These are phyloP conservation scores for Desmodus rotundus DNA, from an alignment of 2,113 vertebrate genomes.

Conservation along the genomic window DNA sequence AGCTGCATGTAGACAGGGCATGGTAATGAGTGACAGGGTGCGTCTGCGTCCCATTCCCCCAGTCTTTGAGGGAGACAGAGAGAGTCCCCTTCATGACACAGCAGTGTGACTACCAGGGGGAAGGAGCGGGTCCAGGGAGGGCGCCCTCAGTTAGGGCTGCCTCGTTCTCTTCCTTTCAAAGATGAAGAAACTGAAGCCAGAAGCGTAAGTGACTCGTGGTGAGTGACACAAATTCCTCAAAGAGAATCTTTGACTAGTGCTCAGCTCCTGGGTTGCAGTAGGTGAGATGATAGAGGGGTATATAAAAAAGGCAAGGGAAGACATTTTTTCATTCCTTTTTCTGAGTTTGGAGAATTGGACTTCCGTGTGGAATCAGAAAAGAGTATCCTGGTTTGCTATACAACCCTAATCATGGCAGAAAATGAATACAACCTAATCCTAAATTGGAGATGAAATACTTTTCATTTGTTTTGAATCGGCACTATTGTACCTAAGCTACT, in stretches of 20 bases:
- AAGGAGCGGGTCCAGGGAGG: accelerated
- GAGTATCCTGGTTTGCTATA: background rate
- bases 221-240: background rate
- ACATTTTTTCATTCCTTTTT: background rate
- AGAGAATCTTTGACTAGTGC: background rate
- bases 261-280: background rate
- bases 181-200: background rate
- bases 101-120: too few species aligned
- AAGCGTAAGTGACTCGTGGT: background rate
- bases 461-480: background rate
- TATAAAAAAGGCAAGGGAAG: background rate
- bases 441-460: background rate
- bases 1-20: background rate
- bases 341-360: background rate
- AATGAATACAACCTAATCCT: background rate
- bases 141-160: background rate
- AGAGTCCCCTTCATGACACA: background rate
- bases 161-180: background rate
- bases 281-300: background rate
- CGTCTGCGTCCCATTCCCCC: accelerated
- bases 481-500: background rate
- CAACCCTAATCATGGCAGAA: background rate
- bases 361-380: background rate
- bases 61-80: background rate
- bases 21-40: background rate